Evolutionary conservation across 1,140 invertebrate genomes (phyloP), one percentile per base, ranked within the genome.

Genomic region (Penaeus indicus): DNA sequence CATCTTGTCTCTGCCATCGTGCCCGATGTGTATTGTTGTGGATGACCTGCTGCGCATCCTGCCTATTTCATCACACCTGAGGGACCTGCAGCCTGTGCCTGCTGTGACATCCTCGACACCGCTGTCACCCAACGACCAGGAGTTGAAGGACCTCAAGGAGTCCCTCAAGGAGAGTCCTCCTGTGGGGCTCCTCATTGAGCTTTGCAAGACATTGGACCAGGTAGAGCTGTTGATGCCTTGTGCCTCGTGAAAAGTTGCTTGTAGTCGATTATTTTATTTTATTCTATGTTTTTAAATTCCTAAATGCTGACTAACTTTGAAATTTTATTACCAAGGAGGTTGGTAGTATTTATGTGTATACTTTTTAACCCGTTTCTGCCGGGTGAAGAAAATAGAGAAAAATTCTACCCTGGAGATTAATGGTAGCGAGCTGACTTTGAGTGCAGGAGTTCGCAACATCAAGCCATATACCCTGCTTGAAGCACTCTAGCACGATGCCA

Each of bases 181-280:
- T 1, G 96, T 98, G 61, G 97, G 97, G 19, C 95, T 95, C 21
- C 94, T 99, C n/a, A 94, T 99, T 1, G 96, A 97, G 92, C 95
- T 96, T 79, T 99, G 98, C 93, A 96, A 96, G 93, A 99, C 99
- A 11, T 94, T 97, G 63, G 98, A 99, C 92, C 98, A 99, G 94
- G 96, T 95, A 91, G 91, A 25, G 82, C n/a, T 38, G 22, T 60
- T 60, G 22, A 7, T 69, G 4, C 22, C 13, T 54, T 25, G 21
- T 27, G 25, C 19, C 19, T 7, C 0, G 0, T 3, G 69, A 75
- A 75, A 25, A 32, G 0, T 13, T 8, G 25, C 11, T 75, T 27
- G 11, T 16, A 13, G 54, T 54, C 0, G 54, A 10, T 11, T 13
- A 16, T 54, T 54, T 54, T 54, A 54, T 13, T 54, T 54, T 11